A percentile compares a stretch with the other conserved stretches of the same genome.
Conservation (phyloP, 2,113 vertebrate species). For the Diphyllodes magnificus region DNA sequence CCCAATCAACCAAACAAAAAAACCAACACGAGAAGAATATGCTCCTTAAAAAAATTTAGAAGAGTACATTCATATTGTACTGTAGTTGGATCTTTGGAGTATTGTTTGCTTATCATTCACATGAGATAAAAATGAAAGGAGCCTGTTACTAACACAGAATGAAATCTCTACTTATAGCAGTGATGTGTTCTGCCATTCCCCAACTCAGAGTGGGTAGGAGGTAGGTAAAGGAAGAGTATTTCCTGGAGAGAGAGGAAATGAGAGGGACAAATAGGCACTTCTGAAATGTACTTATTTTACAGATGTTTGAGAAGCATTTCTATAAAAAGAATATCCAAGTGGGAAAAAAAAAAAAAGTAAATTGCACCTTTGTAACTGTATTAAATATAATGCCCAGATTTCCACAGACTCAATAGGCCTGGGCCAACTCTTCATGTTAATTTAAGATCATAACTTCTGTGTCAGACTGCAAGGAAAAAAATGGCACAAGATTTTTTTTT, state of each 20-base stretch:
- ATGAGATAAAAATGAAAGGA: background rate
- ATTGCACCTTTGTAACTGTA: background rate
- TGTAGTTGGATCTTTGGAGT: background rate
- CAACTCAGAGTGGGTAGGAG: background rate
- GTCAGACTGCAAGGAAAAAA: background rate
- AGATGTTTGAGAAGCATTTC: background rate
- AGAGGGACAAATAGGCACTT: background rate
- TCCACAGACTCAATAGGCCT: background rate
- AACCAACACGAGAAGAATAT: rapidly evolving
- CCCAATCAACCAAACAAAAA: background rate
- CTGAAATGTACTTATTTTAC: background rate
- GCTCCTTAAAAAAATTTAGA: background rate
- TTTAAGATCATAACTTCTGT: background rate
- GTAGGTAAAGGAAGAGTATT: background rate
- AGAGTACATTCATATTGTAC: background rate
- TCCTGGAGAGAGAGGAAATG: background rate
- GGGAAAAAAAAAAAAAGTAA: background rate
- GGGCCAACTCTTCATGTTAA: background rate
- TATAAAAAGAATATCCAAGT: background rate
- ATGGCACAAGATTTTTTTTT: background rate
- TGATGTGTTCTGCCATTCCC: background rate
- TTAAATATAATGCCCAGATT: background rate
- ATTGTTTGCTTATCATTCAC: background rate
- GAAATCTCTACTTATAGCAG: rapidly evolving
- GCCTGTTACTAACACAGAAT: background rate